phyloP scores from a whole-genome alignment of 2,797 vertebrate genomes.

The Bradypodion pumilum region DNA sequence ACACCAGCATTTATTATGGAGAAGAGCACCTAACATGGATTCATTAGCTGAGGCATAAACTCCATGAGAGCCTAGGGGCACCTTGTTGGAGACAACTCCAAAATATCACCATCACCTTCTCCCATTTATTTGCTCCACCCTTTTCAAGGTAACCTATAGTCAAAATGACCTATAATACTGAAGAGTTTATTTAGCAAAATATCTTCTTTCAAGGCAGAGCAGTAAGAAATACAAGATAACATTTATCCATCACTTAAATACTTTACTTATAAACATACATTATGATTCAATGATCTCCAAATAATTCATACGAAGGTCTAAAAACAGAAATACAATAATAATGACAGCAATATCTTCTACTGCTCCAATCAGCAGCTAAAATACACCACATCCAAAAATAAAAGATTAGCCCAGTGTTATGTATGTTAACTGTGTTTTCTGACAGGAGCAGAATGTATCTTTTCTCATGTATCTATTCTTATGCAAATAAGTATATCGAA shows the following conservation, averaged over 20 bases:
- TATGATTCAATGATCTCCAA: background rate
- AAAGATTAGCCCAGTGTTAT: background rate
- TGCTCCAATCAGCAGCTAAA: background rate
- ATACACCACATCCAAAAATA: background rate
- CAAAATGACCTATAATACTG: background rate
- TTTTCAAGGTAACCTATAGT: background rate
- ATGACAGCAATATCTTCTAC: too few species aligned
- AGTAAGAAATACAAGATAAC: background rate
- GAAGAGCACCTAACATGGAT: conserved; percentile 27
- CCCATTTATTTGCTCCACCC: background rate
- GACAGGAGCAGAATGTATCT: too few species aligned
- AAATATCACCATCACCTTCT: background rate
- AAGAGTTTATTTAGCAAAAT: background rate
- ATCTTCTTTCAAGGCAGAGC: background rate
- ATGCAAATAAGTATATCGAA: too few species aligned
- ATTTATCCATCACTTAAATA: background rate
- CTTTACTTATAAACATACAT: background rate
- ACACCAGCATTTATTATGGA: conserved; percentile 65
- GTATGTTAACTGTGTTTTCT: too few species aligned
- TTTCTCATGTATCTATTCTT: too few species aligned
- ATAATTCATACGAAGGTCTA: background rate
- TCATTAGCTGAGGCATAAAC: conserved; percentile 9
- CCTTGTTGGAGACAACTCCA: conserved; percentile 15
- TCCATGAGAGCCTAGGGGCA: background rate
- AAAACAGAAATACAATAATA: background rate